These are phyloP conservation scores for Atherinomorus stipes DNA, from an alignment of 2,113 vertebrate genomes.

Conservation along the genomic window DNA sequence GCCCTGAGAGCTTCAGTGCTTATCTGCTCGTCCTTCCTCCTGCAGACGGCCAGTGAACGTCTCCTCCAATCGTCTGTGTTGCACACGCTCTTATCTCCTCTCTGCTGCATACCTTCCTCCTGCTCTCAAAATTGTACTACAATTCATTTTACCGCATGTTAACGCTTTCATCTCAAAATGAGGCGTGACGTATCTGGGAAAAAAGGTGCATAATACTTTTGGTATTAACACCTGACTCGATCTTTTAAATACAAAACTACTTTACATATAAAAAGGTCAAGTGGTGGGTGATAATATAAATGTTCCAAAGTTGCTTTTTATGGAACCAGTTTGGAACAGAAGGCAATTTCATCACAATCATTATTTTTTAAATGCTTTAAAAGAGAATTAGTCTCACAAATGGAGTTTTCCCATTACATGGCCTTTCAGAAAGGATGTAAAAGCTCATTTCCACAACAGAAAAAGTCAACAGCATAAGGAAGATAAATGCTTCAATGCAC, in stretches of 20 bases:
- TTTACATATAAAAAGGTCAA: conserved; percentile 18
- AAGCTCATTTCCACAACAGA: conserved; percentile 38
- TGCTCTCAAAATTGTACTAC: conserved; percentile 60
- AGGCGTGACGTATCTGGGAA: conserved; percentile 35
- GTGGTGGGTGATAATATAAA: neutral
- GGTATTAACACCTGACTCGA: conserved; percentile 2
- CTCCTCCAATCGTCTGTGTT: conserved; percentile 50
- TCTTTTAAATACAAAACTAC: neutral
- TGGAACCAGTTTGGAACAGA: neutral
- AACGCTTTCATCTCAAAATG: conserved; percentile 40
- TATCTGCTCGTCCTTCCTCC: conserved; percentile 65
- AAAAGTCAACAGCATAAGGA: conserved; percentile 42
- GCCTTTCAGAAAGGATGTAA: conserved; percentile 26
- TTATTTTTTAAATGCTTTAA: neutral
- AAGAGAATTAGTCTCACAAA: conserved; percentile 1
- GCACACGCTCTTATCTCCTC: conserved; percentile 64
- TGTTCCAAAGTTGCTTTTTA: neutral
- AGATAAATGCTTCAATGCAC: conserved; percentile 45
- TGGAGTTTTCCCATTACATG: conserved; percentile 6
- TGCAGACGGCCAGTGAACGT: conserved; percentile 47
- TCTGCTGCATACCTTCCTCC: conserved; percentile 47
- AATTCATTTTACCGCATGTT: conserved; percentile 58
- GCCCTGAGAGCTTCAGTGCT: conserved; percentile 61
- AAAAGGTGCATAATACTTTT: conserved; percentile 36
- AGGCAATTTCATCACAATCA: neutral